Conservation (phyloP, 2,888 invertebrate species). For the Protonemura montana region DNA sequence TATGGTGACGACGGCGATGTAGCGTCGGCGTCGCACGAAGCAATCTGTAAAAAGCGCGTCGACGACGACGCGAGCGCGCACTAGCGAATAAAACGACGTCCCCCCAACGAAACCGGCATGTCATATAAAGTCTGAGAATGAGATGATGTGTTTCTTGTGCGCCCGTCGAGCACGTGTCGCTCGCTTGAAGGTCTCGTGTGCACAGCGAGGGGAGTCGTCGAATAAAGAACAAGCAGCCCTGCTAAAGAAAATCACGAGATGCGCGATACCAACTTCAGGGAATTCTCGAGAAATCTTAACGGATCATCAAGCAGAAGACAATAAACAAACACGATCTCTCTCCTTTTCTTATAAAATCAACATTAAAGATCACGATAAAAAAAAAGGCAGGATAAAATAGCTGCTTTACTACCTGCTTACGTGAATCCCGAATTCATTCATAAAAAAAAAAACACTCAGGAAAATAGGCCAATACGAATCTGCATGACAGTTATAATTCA, state of each 20-base stretch:
- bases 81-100: too few relatives aligned
- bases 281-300: neutral
- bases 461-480: neutral
- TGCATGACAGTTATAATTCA: conserved; percentile 7
- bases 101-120: too few relatives aligned
- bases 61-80: too few relatives aligned
- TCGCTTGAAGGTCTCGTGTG: neutral
- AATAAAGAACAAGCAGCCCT: neutral
- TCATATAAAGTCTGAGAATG: neutral
- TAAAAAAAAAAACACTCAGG: too few relatives aligned
- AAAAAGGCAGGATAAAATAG: neutral
- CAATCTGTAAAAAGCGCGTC: too few relatives aligned
- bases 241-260: neutral
- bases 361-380: neutral
- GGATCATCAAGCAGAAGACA: neutral
- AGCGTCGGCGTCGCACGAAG: too few relatives aligned
- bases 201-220: neutral
- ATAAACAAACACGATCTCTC: neutral
- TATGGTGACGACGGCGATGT: too few relatives aligned
- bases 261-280: neutral
- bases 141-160: neutral
- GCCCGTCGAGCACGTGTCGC: too few relatives aligned
- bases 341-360: neutral
- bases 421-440: neutral
- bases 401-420: neutral